Evolutionary conservation across 1,140 invertebrate genomes (phyloP), one percentile per base, ranked within the genome.

Genomic region (Drosophila busckii): DNA sequence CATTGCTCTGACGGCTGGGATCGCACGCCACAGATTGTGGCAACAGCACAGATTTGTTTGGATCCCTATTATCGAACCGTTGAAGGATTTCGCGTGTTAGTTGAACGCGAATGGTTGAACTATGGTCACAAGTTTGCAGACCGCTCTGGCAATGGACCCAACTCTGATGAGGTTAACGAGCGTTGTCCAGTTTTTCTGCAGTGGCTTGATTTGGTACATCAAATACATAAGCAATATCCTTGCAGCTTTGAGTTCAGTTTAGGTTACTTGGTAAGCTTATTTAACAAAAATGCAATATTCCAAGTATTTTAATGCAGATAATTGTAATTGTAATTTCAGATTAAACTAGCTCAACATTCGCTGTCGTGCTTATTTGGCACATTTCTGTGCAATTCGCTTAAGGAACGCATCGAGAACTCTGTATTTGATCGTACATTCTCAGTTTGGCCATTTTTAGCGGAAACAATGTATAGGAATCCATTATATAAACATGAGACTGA

Each of bases 1-100:
- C 97, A 99, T 87, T 99, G 97, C 88, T 97, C 95, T 2, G 97
- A 99, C 89, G 97, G 97, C 4, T 99, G 97, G 97, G 97, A 98
- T 88, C 91, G 97, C 58, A 98, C 97, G 28, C 95, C 97, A 4
- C 97, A 98, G 89, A 96, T 98, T 61, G 94, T 96, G 2, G 93
- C 96, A 6, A 90, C 97, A 25, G 94, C 96, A 9, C 93, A 98
- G 88, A 89, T 99, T n/a, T 89, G 98, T 68, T 89, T 98, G 9
- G 97, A 99, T 90, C 95, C 96, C 4, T 96, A 93, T 88, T 98
- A 98, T 88, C 89, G 97, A 58, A 98, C 97, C 4, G 90, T 97
- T 49, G 92, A 97, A 89, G 97, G 96, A 46, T 98, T 98, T 88
- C 93, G 95, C 87, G 90, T 95, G 29, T 88, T 98, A 23, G 93